Conservation (phyloP, 2,888 invertebrate genomes). For the Diarsia brunnea region DNA sequence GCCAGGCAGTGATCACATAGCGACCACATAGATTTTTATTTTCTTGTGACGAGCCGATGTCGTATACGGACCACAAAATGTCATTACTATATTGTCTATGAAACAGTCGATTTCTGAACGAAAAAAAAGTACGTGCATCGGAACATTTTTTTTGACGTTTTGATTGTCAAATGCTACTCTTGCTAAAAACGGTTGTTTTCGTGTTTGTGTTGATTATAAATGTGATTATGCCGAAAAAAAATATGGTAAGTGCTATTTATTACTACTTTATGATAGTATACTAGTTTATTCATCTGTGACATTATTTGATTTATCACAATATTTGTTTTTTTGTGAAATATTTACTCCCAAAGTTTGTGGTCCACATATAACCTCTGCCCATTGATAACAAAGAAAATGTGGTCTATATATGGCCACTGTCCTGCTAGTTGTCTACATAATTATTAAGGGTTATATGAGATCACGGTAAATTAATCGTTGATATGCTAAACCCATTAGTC, state of each 20-base stretch:
- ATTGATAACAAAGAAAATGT: background rate
- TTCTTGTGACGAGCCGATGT: conserved; percentile 14
- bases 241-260: no score
- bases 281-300: conserved; percentile 1
- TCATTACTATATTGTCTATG: conserved; percentile 11
- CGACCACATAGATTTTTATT: conserved; percentile 15
- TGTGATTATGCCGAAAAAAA: no score
- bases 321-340: conserved; percentile 15
- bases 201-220: no score
- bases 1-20: conserved; percentile 17
- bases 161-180: no score
- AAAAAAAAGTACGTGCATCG: conserved; percentile 2
- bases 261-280: background rate
- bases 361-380: conserved; percentile 10
- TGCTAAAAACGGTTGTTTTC: no score
- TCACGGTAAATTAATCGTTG: no score
- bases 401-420: background rate
- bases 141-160: background rate
- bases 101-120: conserved; percentile 15
- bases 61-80: conserved; percentile 12
- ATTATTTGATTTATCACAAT: conserved; percentile 8
- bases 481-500: no score
- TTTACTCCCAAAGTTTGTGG: conserved; percentile 13
- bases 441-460: background rate
- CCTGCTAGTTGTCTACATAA: conserved; percentile 8